Evolutionary conservation across 2,113 vertebrate species (phyloP).

Genomic region (Solea senegalensis): DNA sequence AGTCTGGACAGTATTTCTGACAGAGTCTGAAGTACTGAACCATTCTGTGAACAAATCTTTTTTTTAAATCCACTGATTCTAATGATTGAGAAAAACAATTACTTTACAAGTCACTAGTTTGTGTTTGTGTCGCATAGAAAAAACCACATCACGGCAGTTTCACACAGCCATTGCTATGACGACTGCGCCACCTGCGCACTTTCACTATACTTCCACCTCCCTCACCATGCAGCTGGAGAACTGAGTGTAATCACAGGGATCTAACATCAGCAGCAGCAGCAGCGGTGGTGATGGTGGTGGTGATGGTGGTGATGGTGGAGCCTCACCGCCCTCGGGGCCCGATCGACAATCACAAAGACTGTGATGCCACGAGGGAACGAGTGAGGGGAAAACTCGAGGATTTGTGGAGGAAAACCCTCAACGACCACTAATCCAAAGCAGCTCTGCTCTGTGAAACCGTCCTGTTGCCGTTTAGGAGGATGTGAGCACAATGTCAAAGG

Average conservation of each 20-base stretch:
- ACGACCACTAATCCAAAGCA: slow-evolving; percentile 34
- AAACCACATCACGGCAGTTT: too few relatives aligned
- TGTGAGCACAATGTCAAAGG: slow-evolving; percentile 17
- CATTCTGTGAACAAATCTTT: too few relatives aligned
- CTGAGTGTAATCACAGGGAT: slow-evolving; percentile 81
- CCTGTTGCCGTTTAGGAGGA: slow-evolving; percentile 27
- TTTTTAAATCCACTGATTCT: too few relatives aligned
- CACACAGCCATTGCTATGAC: too few relatives aligned
- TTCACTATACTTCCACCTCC: too few relatives aligned
- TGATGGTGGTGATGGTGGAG: not conserved
- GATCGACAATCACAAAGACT: slow-evolving; percentile 75
- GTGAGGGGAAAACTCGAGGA: slow-evolving; percentile 65
- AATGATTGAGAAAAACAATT: too few relatives aligned
- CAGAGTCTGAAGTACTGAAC: too few relatives aligned
- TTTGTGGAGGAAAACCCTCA: slow-evolving; percentile 52
- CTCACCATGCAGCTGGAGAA: not conserved
- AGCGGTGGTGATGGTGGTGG: too few relatives aligned
- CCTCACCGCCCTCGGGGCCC: slow-evolving; percentile 68
- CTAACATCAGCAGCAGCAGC: slow-evolving; percentile 52
- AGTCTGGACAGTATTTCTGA: too few relatives aligned
- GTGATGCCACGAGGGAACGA: slow-evolving; percentile 44
- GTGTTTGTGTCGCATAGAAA: too few relatives aligned
- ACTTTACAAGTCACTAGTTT: too few relatives aligned
- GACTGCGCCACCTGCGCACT: too few relatives aligned
- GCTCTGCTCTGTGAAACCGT: slow-evolving; percentile 52